These are phyloP conservation scores for Antennarius striatus DNA, from an alignment of 2,113 vertebrate species.

Conservation along the genomic window DNA sequence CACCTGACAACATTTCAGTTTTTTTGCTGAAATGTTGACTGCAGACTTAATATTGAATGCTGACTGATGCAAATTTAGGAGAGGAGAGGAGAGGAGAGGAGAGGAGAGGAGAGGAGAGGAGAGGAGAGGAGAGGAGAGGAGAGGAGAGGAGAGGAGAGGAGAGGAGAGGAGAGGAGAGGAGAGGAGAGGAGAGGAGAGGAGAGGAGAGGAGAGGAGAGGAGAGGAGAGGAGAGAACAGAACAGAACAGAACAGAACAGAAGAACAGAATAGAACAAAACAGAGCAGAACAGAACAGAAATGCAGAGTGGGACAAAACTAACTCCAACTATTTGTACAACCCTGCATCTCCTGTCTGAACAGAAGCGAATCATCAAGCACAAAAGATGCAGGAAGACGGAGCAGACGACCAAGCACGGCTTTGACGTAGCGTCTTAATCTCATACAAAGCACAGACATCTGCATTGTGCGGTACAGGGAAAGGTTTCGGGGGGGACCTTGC, in stretches of 20 bases:
- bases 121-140: neutral
- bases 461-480: conserved; percentile 13
- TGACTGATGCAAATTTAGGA: conserved; percentile 49
- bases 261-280: too few species aligned
- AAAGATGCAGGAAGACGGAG: conserved; percentile 37
- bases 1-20: conserved; percentile 58
- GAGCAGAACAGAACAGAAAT: conserved; percentile 9
- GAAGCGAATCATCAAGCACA: conserved; percentile 47
- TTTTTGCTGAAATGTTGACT: conserved; percentile 52
- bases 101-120: too few species aligned
- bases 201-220: too few species aligned
- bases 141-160: too few species aligned
- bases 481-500: conserved; percentile 28
- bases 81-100: conserved; percentile 9
- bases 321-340: conserved; percentile 25
- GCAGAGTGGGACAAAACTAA: conserved; percentile 27
- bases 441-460: conserved; percentile 49
- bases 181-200: too few species aligned
- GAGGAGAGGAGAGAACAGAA: too few species aligned
- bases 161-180: too few species aligned
- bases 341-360: conserved; percentile 30
- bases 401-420: conserved; percentile 57
- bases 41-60: conserved; percentile 50
- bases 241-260: too few species aligned
- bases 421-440: conserved; percentile 22